Base-by-base conservation (phyloP, 1,140 invertebrate genomes). In the Bombus affinis region DNA sequence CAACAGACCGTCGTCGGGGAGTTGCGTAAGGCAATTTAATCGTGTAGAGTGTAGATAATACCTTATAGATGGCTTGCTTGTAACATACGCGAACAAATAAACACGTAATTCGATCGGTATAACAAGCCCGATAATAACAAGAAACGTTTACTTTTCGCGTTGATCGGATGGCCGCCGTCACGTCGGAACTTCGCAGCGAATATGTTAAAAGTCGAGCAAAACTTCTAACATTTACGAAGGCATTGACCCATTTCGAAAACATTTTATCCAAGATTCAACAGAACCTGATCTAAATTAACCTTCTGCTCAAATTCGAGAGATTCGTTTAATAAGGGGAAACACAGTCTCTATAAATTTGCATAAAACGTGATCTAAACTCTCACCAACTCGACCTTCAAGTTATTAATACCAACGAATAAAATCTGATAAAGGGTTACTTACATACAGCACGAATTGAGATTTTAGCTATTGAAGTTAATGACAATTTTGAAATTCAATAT, bases 401-500 rank as follows among this genome's bases (percentile, higher is more conserved):
- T 72, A 42, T 42, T 71, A n/a, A 71, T n/a, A n/a, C 1, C 12
- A 28, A 71, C 66, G 6, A 35, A 37, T 3, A 10, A 68, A 68
- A 37, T 4, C 13, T n/a, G 59, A n/a, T n/a, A 62, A 35, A 18
- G 32, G 15, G 32, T 35, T 53, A 6, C 47, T 53, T 22, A 8
- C 47, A 8, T 22, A 6, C 1, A 53, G 22, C 47, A 8, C 13
- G 15, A 35, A 8, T 35, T 1, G 1, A 66, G 15, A 66, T 66
- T 35, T 18, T 66, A 18, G 32, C 5, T 66, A 18, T n/a, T n/a
- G 12, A n/a, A 12, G 5, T 2, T 1, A 13, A 10, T 0, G 28
- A 0, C n/a, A n/a, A 0, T 12, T n/a, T 62, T 59, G 57, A 0
- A 1, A 22, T 53, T 53, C 47, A 0, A 2, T 22, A 6, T 6